These are phyloP conservation scores for Reticulitermes speratus DNA, from an alignment of 1,140 invertebrate species.

Conservation along the genomic window DNA sequence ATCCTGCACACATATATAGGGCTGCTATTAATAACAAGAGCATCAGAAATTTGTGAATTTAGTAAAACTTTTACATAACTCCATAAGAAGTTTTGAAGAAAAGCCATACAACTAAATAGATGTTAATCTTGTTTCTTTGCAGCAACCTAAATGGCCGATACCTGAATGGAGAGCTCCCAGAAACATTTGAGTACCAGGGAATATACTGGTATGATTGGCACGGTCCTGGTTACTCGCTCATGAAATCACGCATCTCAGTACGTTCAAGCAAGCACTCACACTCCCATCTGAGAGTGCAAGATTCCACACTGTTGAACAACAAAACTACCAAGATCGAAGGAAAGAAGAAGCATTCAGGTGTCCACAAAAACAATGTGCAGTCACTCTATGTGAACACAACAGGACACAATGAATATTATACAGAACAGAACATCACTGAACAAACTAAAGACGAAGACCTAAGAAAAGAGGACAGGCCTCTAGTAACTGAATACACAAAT, in stretches of 20 bases:
- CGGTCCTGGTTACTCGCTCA: conserved; percentile 54
- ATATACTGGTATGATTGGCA: conserved; percentile 63
- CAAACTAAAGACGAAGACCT: not conserved
- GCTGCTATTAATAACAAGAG: too few relatives aligned
- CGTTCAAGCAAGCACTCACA: conserved; percentile 43
- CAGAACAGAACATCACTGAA: not conserved
- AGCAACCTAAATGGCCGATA: conserved; percentile 62
- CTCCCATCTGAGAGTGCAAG: not conserved
- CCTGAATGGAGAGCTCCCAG: conserved; percentile 53
- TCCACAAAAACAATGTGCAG: too few relatives aligned
- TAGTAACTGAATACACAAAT: not conserved
- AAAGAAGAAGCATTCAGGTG: not conserved
- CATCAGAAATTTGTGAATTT: too few relatives aligned
- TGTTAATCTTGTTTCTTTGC: conserved; percentile 27
- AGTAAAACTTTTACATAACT: too few relatives aligned
- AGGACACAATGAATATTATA: not conserved
- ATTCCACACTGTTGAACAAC: not conserved
- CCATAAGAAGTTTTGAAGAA: too few relatives aligned
- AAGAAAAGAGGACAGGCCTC: not conserved
- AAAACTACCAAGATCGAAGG: not conserved
- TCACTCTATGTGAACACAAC: not conserved
- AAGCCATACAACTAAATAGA: too few relatives aligned
- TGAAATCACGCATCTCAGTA: conserved; percentile 58
- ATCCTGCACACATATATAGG: too few relatives aligned
- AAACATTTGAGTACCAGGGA: conserved; percentile 52